These are phyloP conservation scores for Pseudomyrmex gracilis DNA, from an alignment of 1,140 invertebrate species.

Conservation along the genomic window DNA sequence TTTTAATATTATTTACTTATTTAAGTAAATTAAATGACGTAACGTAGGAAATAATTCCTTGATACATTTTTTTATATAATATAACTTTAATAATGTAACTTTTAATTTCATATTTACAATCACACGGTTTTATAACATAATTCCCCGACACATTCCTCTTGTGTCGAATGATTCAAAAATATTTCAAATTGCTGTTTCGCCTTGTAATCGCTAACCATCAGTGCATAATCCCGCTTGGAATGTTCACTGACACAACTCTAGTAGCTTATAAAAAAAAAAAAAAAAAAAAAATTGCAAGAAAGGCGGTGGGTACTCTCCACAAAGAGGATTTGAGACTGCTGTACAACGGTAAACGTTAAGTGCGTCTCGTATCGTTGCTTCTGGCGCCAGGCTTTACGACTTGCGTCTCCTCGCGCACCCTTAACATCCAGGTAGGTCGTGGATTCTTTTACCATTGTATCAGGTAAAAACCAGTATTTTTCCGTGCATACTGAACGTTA, in stretches of 20 bases:
- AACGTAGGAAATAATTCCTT: too few relatives aligned
- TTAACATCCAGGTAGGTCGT: constrained; percentile 58
- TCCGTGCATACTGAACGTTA: background rate
- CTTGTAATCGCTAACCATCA: background rate
- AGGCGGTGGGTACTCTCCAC: background rate
- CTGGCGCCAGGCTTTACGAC: constrained; percentile 77
- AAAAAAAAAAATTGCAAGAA: constrained; percentile 7
- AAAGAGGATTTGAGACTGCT: background rate
- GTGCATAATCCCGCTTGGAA: background rate
- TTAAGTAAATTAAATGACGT: too few relatives aligned
- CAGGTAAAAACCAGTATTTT: background rate
- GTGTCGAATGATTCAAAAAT: too few relatives aligned
- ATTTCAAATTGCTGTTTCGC: too few relatives aligned
- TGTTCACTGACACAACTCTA: background rate
- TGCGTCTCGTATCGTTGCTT: constrained; percentile 55
- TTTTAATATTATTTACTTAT: too few relatives aligned
- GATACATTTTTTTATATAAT: too few relatives aligned
- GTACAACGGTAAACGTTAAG: constrained; percentile 42
- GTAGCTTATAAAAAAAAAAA: background rate
- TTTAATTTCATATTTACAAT: too few relatives aligned
- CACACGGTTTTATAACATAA: too few relatives aligned
- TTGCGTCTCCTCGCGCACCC: constrained; percentile 61
- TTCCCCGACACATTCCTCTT: too few relatives aligned
- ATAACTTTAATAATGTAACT: too few relatives aligned
- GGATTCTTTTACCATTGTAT: constrained; percentile 8